Base-by-base conservation (phyloP, 2,888 invertebrate genomes). In the Sinelater perroti region DNA sequence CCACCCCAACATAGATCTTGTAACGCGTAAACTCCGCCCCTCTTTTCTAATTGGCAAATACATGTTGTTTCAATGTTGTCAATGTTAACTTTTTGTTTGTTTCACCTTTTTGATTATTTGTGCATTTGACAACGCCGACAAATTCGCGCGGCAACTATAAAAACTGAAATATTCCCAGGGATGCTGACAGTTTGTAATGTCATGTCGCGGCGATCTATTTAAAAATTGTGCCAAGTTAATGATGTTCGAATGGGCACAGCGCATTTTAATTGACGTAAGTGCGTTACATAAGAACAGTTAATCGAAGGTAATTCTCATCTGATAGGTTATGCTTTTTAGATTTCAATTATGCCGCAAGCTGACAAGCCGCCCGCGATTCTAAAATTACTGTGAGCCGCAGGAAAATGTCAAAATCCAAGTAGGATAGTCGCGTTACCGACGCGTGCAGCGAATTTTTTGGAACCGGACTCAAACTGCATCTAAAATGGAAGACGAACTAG, bases 401-500 rank as follows among this genome's bases (percentile, higher is more conserved):
- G 30, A 51, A 56, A 42, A 50, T 50, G 44, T 50, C 50, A 44
- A 17, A 11, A 11, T 28, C 18, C 13, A 18, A 31, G 21, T 40
- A 24, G 24, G 24, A 16, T 30, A 13, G 17, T 10, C 16, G n/a
- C n/a, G n/a, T n/a, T n/a, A n/a, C n/a, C n/a, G n/a, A n/a, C n/a
- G n/a, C n/a, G 33, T 28, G 47, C 13, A 33, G 8, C 46, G n/a
- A 6, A 11, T 42, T 17, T 17, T 18, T 7, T 38, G 17, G 38
- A 38, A 17, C 8, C n/a, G n/a, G n/a, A n/a, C 16, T 11, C 2
- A 2, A 10, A 40, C 20, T 16, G 20, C 10, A 18, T 7, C 13
- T 31, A 77, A 64, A 75, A 94, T 94, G 94, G 94, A 94, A 85
- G 93, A 94, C 88, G 93, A 93, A 82, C 82, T 93, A 73, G 93